Evolutionary conservation across 2,113 vertebrate species (phyloP).

Genomic region (Tauraco erythrolophus): DNA sequence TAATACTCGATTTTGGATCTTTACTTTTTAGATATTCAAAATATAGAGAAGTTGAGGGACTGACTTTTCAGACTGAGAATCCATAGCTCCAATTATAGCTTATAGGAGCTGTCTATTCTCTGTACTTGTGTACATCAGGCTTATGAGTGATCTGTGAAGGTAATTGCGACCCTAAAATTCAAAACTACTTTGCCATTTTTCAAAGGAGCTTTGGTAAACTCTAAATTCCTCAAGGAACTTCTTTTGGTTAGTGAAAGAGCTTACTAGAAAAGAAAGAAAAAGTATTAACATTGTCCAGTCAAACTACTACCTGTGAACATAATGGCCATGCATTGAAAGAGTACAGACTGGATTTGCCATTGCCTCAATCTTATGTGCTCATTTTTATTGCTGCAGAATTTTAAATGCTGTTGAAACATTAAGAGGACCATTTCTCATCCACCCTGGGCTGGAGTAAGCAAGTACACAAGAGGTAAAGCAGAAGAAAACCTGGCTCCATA

Average conservation of each 20-base stretch:
- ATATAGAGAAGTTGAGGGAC: not conserved
- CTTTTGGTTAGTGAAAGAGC: not conserved
- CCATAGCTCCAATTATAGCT: not conserved
- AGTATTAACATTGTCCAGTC: not conserved
- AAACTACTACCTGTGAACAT: not conserved
- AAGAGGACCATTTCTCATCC: not conserved
- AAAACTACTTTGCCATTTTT: constrained; percentile 17
- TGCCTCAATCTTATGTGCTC: not conserved
- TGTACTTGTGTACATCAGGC: not conserved
- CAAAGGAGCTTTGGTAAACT: constrained; percentile 11
- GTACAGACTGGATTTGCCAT: not conserved
- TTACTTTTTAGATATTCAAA: not conserved
- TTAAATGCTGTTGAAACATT: not conserved
- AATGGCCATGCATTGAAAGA: not conserved
- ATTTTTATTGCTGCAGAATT: not conserved
- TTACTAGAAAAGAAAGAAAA: not conserved
- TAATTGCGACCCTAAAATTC: constrained; percentile 29
- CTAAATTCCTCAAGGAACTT: not conserved
- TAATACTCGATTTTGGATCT: not conserved
- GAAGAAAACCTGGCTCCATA: not conserved
- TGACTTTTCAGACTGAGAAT: not conserved
- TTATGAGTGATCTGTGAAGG: constrained; percentile 10
- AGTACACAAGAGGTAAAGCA: not conserved
- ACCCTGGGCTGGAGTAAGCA: not conserved
- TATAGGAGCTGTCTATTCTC: not conserved